Evolutionary conservation across 2,888 invertebrate species (phyloP).

Genomic region (Spodoptera exigua): DNA sequence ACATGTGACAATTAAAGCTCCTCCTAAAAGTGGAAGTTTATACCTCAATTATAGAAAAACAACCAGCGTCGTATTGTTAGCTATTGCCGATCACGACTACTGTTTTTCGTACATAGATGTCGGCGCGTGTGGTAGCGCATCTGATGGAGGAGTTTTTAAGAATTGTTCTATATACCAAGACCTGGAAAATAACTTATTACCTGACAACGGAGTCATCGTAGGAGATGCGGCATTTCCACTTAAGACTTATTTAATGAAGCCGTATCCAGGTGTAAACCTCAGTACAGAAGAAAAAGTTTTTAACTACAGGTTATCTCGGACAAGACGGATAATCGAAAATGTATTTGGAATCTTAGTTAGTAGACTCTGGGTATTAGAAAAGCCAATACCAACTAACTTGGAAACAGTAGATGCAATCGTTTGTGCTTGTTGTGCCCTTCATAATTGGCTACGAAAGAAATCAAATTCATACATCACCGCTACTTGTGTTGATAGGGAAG

Average conservation of each 20-base stretch:
- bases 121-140: conserved; percentile 16
- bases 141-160: conserved; percentile 19
- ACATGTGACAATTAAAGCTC: conserved; percentile 57
- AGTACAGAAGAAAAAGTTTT: conserved; percentile 16
- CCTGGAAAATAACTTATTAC: conserved; percentile 13
- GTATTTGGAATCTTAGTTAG: conserved; percentile 27
- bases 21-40: conserved; percentile 53
- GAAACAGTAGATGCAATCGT: conserved; percentile 40
- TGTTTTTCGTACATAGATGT: conserved; percentile 44
- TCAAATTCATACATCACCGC: conserved; percentile 28
- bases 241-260: conserved; percentile 19
- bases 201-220: conserved; percentile 10
- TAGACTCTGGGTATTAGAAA: conserved; percentile 37
- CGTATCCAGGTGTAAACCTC: conserved; percentile 15
- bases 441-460: conserved; percentile 36
- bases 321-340: conserved; percentile 10
- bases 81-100: conserved; percentile 60
- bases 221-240: conserved; percentile 12
- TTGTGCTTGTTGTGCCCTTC: conserved; percentile 42
- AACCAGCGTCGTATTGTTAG: conserved; percentile 56
- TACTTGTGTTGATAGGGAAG: conserved; percentile 43
- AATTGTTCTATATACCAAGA: conserved; percentile 4
- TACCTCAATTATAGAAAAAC: conserved; percentile 60
- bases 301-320: conserved; percentile 18
- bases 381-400: conserved; percentile 29